A percentile compares a stretch with the other conserved stretches of the same genome.
Evolutionary conservation across 2,888 invertebrate genomes (phyloP).

Genomic region (Alsophila aescularia): DNA sequence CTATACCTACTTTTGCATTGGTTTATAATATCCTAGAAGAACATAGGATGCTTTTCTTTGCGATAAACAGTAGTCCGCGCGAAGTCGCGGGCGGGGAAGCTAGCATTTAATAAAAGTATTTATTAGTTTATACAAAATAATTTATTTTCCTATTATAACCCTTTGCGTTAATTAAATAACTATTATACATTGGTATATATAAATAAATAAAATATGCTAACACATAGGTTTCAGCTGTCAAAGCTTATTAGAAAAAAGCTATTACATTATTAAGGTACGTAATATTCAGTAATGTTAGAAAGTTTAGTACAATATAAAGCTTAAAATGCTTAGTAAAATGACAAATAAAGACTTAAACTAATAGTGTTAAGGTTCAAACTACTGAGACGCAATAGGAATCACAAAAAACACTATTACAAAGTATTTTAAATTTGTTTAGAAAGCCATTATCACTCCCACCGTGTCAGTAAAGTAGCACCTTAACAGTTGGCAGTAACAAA

Average conservation of each 20-base stretch:
- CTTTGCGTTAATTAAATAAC: conserved; percentile 31
- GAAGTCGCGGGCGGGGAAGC: no score
- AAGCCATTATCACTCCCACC: no score
- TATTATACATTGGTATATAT: conserved; percentile 28
- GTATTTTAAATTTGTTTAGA: no score
- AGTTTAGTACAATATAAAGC: conserved; percentile 2
- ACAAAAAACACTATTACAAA: no score
- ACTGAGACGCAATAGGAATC: no score
- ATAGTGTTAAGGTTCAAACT: neutral
- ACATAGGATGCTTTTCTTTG: no score
- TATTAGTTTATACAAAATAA: conserved; percentile 42
- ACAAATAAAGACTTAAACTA: neutral
- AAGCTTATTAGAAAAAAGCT: conserved; percentile 1
- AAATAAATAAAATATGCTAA: neutral
- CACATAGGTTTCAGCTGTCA: conserved; percentile 6
- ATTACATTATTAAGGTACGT: neutral
- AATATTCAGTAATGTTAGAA: conserved; percentile 2
- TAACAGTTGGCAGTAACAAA: conserved; percentile 7
- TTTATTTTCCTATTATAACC: conserved; percentile 50
- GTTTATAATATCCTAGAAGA: no score
- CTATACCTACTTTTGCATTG: no score
- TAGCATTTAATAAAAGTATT: conserved; percentile 5
- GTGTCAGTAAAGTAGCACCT: no score
- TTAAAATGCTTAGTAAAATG: neutral
- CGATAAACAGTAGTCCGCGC: no score